Evolutionary conservation across 2,888 invertebrate species (phyloP).

Genomic region (Troilus luridus): DNA sequence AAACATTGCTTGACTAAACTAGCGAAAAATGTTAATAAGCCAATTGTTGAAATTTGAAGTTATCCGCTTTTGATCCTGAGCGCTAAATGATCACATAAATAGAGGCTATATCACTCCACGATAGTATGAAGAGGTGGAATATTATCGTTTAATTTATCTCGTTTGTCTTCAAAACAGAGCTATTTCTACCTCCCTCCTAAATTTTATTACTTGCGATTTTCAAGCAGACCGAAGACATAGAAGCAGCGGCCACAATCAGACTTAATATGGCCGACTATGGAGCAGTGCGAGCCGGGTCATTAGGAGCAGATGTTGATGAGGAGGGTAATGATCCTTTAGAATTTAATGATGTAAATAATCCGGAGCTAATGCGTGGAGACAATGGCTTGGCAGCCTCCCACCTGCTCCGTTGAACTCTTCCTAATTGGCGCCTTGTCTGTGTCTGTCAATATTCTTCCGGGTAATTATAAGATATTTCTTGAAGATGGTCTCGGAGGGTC

Average conservation of each 20-base stretch:
- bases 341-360: constrained; percentile 47
- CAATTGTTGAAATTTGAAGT: no score
- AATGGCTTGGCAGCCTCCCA: constrained; percentile 24
- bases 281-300: neutral
- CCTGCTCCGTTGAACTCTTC: neutral
- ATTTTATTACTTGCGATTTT: neutral
- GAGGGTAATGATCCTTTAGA: constrained; percentile 37
- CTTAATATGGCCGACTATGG: neutral
- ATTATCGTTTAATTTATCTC: no score
- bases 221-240: neutral
- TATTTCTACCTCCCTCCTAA: neutral
- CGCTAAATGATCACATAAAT: no score
- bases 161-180: no score
- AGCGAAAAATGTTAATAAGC: no score
- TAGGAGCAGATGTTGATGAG: constrained; percentile 43
- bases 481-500: neutral
- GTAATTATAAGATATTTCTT: neutral
- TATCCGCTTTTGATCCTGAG: no score
- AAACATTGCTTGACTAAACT: no score
- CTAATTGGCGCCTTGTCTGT: neutral
- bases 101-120: no score
- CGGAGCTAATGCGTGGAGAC: neutral
- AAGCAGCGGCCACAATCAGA: neutral
- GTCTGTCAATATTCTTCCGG: neutral
- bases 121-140: no score